Conservation (phyloP, 2,113 vertebrate genomes). For the Campylomormyrus tamandua region DNA sequence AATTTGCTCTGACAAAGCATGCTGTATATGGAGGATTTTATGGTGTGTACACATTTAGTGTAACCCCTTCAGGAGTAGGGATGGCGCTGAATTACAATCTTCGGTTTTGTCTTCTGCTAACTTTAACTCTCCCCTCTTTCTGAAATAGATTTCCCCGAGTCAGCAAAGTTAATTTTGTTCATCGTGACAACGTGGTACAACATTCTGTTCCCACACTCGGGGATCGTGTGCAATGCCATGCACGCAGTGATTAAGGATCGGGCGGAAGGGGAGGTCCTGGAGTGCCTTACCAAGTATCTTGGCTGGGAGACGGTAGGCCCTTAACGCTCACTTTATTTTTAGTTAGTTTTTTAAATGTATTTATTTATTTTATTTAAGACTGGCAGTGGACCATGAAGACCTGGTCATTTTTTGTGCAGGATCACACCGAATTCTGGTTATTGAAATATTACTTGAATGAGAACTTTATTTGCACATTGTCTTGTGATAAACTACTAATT, state of each 20-base stretch:
- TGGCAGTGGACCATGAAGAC: not conserved
- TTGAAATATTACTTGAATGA: not conserved
- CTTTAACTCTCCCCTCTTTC: not conserved
- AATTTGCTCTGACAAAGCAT: not conserved
- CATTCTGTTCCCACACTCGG: conserved; percentile 61
- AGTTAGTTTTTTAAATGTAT: not conserved
- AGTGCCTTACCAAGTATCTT: conserved; percentile 68
- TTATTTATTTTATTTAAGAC: not conserved
- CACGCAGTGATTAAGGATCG: conserved; percentile 68
- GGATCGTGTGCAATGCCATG: conserved; percentile 72
- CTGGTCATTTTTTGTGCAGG: not conserved
- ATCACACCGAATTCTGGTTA: not conserved
- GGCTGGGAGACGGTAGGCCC: conserved; percentile 79
- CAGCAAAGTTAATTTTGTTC: conserved; percentile 77
- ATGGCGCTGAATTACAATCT: not conserved
- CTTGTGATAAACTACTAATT: not conserved
- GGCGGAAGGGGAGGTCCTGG: conserved; percentile 59
- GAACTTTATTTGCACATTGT: not conserved
- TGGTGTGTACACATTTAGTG: not conserved
- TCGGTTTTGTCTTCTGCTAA: not conserved
- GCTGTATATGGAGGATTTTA: not conserved
- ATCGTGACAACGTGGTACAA: conserved; percentile 77
- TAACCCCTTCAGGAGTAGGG: not conserved
- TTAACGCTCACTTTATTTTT: not conserved
- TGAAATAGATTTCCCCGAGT: conserved; percentile 72